phyloP scores from a whole-genome alignment of 2,888 invertebrate genomes.

The Drosophila eohydei region DNA sequence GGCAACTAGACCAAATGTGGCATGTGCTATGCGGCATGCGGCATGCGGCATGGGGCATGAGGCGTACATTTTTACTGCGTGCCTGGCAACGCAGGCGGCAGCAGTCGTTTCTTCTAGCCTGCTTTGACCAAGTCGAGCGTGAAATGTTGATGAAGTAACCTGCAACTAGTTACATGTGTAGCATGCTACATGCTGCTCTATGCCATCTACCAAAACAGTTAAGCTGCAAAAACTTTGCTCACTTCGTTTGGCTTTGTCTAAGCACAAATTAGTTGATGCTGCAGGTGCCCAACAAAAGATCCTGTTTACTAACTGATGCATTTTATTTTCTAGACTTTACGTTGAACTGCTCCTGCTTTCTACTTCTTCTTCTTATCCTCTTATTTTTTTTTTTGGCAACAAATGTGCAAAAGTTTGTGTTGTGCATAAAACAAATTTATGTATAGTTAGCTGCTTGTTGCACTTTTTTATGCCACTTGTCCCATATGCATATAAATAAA shows the following conservation, averaged over 20 bases:
- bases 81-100: constrained; percentile 27
- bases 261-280: constrained; percentile 68
- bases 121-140: constrained; percentile 68
- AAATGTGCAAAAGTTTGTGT: constrained; percentile 61
- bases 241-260: constrained; percentile 58
- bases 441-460: constrained; percentile 58
- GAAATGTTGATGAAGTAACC: constrained; percentile 79
- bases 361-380: constrained; percentile 2
- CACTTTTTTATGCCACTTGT: constrained; percentile 67
- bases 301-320: constrained; percentile 35
- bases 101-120: constrained; percentile 48
- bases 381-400: constrained; percentile 23
- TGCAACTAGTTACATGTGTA: constrained; percentile 58
- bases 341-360: not conserved
- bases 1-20: constrained; percentile 25
- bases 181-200: constrained; percentile 28
- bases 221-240: constrained; percentile 59
- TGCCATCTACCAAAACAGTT: constrained; percentile 43
- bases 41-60: constrained; percentile 2
- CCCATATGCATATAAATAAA: constrained; percentile 72
- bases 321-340: constrained; percentile 16
- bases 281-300: constrained; percentile 50
- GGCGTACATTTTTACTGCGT: constrained; percentile 73
- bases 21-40: constrained; percentile 9
- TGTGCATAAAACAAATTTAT: constrained; percentile 71